Percentiles rank a stretch among this genome's conserved stretches.
Evolutionary conservation across 2,797 vertebrate genomes (phyloP).

Genomic region (Rhinoraja longicauda): DNA sequence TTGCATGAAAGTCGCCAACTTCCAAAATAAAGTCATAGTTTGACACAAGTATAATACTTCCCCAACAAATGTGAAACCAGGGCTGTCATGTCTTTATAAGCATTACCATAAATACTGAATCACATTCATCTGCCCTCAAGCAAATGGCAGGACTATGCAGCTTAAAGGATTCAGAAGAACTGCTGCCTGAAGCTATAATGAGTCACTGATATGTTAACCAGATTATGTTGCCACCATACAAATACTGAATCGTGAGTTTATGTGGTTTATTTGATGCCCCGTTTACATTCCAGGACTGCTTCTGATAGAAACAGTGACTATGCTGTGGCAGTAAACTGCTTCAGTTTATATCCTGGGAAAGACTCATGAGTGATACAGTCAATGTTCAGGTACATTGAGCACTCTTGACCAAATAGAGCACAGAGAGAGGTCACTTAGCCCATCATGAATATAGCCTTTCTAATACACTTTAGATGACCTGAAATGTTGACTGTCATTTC

Average conservation of each 20-base stretch:
- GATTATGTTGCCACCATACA: not conserved
- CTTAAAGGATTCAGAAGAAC: conserved; percentile 7
- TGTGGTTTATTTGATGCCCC: not conserved
- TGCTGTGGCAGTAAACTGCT: not conserved
- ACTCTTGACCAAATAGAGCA: not conserved
- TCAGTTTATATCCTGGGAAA: not conserved
- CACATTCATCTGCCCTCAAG: not conserved
- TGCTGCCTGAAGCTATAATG: not conserved
- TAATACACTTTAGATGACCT: no score
- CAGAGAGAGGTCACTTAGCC: not conserved
- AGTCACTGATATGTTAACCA: not conserved
- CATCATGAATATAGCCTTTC: not conserved
- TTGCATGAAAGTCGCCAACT: not conserved
- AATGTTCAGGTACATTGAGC: not conserved
- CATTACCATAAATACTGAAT: not conserved
- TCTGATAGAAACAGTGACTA: not conserved
- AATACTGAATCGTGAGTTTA: not conserved
- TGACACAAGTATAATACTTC: not conserved
- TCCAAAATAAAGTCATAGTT: not conserved
- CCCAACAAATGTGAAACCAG: not conserved
- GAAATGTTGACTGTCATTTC: no score
- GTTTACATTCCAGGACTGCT: not conserved
- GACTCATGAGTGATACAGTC: not conserved
- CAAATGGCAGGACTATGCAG: not conserved
- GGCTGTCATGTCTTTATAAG: not conserved